These are phyloP conservation scores for Fregetta grallaria DNA, from an alignment of 2,113 vertebrate genomes.

Conservation along the genomic window DNA sequence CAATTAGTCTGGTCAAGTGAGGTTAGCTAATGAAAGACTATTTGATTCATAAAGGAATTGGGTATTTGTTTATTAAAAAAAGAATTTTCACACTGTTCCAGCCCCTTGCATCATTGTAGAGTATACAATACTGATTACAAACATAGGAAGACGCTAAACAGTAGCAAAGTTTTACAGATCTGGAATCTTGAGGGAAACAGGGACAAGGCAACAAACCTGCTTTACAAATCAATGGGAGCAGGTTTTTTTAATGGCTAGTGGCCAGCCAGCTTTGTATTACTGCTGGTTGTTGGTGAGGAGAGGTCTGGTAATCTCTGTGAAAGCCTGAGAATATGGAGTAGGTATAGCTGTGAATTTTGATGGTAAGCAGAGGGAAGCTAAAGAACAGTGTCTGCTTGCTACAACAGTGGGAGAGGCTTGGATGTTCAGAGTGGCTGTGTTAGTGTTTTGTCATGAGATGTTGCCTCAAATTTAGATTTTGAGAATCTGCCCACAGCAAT, in stretches of 20 bases:
- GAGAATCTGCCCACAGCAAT: background rate
- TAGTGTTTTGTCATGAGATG: background rate
- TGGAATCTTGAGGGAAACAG: background rate
- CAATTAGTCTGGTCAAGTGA: constrained; percentile 37
- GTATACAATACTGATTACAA: background rate
- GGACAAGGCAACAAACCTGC: background rate
- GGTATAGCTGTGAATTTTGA: background rate
- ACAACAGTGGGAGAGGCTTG: background rate
- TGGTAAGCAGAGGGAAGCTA: background rate
- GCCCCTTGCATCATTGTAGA: background rate
- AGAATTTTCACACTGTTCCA: background rate
- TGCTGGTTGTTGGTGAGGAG: background rate
- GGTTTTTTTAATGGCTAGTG: background rate
- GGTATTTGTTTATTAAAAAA: background rate
- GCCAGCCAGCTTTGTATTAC: background rate
- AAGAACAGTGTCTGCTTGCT: background rate
- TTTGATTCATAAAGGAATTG: background rate
- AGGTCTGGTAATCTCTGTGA: background rate
- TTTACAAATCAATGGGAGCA: background rate
- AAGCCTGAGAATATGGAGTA: background rate
- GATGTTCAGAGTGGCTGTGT: background rate
- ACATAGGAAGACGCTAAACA: background rate
- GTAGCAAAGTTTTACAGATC: background rate
- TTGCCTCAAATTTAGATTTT: background rate
- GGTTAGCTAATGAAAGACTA: constrained; percentile 28